phyloP scores from a whole-genome alignment of 2,797 vertebrate species.

The Myripristis murdjan region DNA sequence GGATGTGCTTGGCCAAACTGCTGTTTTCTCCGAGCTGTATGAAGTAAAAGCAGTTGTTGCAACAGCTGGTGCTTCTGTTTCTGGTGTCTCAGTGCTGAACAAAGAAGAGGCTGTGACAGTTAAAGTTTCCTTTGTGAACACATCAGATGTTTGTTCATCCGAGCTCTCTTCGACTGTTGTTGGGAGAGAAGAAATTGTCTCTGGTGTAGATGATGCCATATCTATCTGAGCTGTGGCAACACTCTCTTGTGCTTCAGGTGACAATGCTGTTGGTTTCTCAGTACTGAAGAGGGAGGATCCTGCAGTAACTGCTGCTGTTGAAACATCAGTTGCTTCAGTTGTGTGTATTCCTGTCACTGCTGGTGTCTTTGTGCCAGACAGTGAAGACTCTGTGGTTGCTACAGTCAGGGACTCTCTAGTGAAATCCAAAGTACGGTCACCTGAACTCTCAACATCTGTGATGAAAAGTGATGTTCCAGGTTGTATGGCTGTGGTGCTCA shows the following conservation, averaged over 20 bases:
- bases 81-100: constrained; percentile 9
- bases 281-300: constrained; percentile 3
- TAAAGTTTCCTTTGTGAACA: neutral
- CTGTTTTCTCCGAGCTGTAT: too few species aligned
- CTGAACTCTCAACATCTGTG: too few species aligned
- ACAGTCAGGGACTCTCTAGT: neutral
- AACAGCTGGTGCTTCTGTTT: neutral
- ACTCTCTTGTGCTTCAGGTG: neutral
- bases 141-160: constrained; percentile 6
- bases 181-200: constrained; percentile 1
- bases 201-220: neutral
- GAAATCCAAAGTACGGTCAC: neutral
- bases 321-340: too few species aligned
- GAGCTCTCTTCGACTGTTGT: constrained; percentile 19
- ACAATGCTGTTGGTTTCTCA: constrained; percentile 4
- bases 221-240: constrained; percentile 9
- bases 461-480: neutral
- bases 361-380: neutral
- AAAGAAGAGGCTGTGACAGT: neutral
- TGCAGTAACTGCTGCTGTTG: too few species aligned
- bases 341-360: neutral
- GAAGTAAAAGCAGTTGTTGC: neutral
- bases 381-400: neutral
- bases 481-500: neutral
- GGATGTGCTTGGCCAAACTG: too few species aligned